A percentile compares a stretch with the other conserved stretches of the same genome.
These are phyloP conservation scores for Aporophyla lueneburgensis DNA, from an alignment of 2,888 invertebrate genomes.

Conservation along the genomic window DNA sequence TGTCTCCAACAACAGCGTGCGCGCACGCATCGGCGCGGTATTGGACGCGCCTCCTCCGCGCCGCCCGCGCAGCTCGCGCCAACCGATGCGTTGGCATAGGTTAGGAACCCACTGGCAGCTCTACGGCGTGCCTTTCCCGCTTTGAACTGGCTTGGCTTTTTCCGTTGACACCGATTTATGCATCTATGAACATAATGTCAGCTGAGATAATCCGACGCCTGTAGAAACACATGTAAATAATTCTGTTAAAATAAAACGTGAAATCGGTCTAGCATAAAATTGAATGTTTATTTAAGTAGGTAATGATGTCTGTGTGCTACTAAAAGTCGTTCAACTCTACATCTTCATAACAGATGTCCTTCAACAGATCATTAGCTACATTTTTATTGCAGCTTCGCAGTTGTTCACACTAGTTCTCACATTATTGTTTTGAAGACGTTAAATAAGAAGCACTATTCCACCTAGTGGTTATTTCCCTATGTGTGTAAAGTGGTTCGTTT, in stretches of 20 bases:
- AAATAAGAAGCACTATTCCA: background rate
- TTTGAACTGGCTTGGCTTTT: slow-evolving; percentile 66
- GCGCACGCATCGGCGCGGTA: slow-evolving; percentile 44
- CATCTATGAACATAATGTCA: slow-evolving; percentile 52
- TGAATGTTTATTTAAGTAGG: background rate
- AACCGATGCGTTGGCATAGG: slow-evolving; percentile 69
- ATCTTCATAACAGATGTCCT: slow-evolving; percentile 14
- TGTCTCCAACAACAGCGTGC: slow-evolving; percentile 28
- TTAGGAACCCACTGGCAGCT: slow-evolving; percentile 69
- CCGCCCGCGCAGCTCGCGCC: slow-evolving; percentile 34
- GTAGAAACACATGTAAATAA: background rate
- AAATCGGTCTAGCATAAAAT: background rate
- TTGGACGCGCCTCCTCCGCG: slow-evolving; percentile 17
- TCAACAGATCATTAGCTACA: slow-evolving; percentile 17
- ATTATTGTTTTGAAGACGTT: background rate
- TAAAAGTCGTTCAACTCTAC: slow-evolving; percentile 44
- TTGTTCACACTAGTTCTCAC: background rate
- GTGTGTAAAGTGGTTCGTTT: background rate
- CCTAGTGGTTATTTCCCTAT: background rate
- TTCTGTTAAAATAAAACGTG: background rate
- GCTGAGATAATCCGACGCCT: background rate
- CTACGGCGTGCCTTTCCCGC: slow-evolving; percentile 60
- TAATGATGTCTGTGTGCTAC: slow-evolving; percentile 11
- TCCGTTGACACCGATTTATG: slow-evolving; percentile 65
- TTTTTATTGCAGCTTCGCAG: slow-evolving; percentile 5